A percentile compares a stretch with the other conserved stretches of the same genome.
These are phyloP conservation scores for Phasianus colchicus DNA, from an alignment of 2,113 vertebrate species.

Conservation along the genomic window DNA sequence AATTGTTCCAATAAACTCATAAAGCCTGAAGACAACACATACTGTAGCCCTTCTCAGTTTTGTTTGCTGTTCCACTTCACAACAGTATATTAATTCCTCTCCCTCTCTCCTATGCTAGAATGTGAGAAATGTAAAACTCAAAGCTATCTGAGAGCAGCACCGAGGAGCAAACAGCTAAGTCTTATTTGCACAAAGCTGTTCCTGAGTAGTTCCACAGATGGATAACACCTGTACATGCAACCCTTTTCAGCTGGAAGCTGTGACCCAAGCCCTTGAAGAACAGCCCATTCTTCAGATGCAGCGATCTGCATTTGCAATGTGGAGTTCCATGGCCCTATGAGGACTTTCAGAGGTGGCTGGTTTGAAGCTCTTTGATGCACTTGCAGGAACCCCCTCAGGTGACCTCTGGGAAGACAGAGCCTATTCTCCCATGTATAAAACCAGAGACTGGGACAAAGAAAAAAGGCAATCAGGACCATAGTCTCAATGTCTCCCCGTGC, in stretches of 20 bases:
- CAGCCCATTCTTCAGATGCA: accelerated
- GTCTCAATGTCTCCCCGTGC: neutral
- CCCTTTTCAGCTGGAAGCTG: neutral
- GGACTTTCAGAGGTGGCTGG: neutral
- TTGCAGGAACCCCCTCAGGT: neutral
- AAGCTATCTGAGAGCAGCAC: neutral
- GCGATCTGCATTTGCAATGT: accelerated
- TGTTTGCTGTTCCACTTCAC: neutral
- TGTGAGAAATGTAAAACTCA: neutral
- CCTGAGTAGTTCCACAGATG: neutral
- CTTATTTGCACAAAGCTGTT: neutral
- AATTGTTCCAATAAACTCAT: neutral
- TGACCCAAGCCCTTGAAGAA: neutral
- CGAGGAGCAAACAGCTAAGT: neutral
- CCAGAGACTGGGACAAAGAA: neutral
- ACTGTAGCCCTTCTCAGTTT: neutral
- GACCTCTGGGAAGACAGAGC: neutral
- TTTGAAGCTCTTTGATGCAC: neutral
- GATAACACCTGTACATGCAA: neutral
- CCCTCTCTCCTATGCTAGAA: neutral
- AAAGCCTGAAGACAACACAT: neutral
- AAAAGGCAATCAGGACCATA: neutral
- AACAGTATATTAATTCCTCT: neutral
- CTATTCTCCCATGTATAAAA: neutral
- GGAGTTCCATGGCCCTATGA: accelerated